Evolutionary conservation across 2,797 vertebrate genomes (phyloP), one percentile per base, ranked within the genome.

Genomic region (Coreius guichenoti): DNA sequence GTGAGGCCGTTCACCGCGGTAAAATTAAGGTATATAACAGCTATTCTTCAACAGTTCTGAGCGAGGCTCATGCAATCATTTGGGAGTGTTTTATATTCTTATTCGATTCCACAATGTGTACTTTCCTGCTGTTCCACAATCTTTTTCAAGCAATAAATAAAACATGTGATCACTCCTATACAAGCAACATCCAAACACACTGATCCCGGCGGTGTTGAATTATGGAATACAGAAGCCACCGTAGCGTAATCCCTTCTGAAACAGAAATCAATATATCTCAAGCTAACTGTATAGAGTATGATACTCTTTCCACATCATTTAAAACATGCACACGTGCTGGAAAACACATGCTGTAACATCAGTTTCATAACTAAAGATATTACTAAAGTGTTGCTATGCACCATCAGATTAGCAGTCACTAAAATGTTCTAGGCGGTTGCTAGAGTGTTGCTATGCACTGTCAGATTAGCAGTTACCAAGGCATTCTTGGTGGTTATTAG

Each of bases 141-240:
- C 33, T 82, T 17, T 56, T 78, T 26, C 75, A 47, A 68, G 45
- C 33, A 68, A 54, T 49, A 84, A 69, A 77, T 77, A 77, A 77
- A 61, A 77, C 75, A 77, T 77, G 75, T 43, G 75, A 61, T 77
- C 75, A 61, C 54, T 61, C 54, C 80, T 8, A 77, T 58, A 81
- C 87, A 89, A 92, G 65, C 90, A 91, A 84, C 87, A 85, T 76
- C 68, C 70, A 85, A 83, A 88, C 69, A 77, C 70, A 80, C 81
- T 63, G 61, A 78, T 82, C 83, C 68, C 74, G 63, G 73, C 45
- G 16, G 31, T 79, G 83, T 75, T 86, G 83, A 85, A 76, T 82
- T 43, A 77, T 70, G 14, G 54, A 81, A 81, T 74, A 45, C 49
- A 77, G 63, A 83, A 56, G 56, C 70, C 61, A 26, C 63, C 29